Percentiles rank a stretch among this genome's conserved stretches.
Conservation (phyloP, 2,113 vertebrate species). For the Alectura lathami region DNA sequence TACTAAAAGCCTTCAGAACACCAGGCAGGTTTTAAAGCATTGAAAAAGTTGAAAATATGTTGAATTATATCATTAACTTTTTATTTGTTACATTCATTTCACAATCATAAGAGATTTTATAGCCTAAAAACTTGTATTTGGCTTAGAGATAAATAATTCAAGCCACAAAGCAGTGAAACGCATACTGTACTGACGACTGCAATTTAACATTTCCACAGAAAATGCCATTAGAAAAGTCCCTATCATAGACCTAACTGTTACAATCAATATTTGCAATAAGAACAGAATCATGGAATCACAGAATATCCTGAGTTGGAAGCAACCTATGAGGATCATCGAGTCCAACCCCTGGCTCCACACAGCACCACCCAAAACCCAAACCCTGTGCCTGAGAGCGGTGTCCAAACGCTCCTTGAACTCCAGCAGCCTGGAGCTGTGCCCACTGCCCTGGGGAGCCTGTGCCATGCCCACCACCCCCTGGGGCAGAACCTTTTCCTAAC, state of each 20-base stretch:
- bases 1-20: neutral
- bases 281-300: too few species aligned
- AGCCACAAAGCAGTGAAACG: constrained; percentile 10
- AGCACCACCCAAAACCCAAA: too few species aligned
- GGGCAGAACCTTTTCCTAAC: too few species aligned
- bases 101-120: neutral
- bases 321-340: too few species aligned
- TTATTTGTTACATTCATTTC: neutral
- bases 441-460: too few species aligned
- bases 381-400: too few species aligned
- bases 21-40: neutral
- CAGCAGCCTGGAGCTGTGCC: too few species aligned
- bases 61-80: neutral
- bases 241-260: neutral
- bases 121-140: neutral
- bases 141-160: neutral
- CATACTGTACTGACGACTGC: neutral
- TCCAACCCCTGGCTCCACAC: too few species aligned
- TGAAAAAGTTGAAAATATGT: neutral
- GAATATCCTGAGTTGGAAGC: too few species aligned
- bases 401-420: too few species aligned
- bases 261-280: neutral
- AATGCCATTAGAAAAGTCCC: neutral
- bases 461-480: too few species aligned
- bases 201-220: constrained; percentile 8